A percentile compares a stretch with the other conserved stretches of the same genome.
Conservation (phyloP, 2,797 vertebrate genomes). For the Danionella dracula region DNA sequence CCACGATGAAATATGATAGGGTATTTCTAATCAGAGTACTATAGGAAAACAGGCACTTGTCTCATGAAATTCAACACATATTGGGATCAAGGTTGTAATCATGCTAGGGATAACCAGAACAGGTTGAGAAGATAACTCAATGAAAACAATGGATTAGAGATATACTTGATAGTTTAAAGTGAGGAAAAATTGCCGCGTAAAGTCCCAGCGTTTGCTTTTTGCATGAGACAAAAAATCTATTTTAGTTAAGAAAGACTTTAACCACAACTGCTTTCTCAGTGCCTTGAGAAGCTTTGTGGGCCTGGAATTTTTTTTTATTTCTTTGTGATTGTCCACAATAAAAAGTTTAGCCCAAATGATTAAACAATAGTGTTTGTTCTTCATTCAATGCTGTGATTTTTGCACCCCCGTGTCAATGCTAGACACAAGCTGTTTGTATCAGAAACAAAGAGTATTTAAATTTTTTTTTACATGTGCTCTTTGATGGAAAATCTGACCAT, state of each 20-base stretch:
- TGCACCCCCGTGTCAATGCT: not conserved
- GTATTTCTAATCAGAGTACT: slow-evolving; percentile 12
- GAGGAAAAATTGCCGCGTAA: not conserved
- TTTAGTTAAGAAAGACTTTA: no score
- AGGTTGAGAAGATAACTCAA: not conserved
- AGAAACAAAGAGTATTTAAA: not conserved
- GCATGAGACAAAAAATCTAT: not conserved
- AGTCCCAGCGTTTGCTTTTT: not conserved
- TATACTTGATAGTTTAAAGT: no score
- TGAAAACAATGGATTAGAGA: no score
- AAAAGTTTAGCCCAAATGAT: not conserved
- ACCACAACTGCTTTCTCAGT: no score
- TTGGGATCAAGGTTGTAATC: slow-evolving; percentile 22
- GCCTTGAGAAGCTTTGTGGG: no score
- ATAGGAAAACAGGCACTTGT: slow-evolving; percentile 31
- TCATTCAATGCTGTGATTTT: not conserved
- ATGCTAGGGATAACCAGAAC: slow-evolving; percentile 7
- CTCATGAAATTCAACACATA: slow-evolving; percentile 26
- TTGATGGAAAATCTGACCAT: slow-evolving; percentile 16
- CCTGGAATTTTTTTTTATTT: slow-evolving; percentile 16
- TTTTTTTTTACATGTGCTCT: slow-evolving; percentile 6
- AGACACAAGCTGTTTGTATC: slow-evolving; percentile 4
- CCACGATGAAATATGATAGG: slow-evolving; percentile 29
- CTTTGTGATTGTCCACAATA: slow-evolving; percentile 9
- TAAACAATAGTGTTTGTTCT: not conserved